phyloP scores from a whole-genome alignment of 2,888 invertebrate species.

The Polyploca ridens region DNA sequence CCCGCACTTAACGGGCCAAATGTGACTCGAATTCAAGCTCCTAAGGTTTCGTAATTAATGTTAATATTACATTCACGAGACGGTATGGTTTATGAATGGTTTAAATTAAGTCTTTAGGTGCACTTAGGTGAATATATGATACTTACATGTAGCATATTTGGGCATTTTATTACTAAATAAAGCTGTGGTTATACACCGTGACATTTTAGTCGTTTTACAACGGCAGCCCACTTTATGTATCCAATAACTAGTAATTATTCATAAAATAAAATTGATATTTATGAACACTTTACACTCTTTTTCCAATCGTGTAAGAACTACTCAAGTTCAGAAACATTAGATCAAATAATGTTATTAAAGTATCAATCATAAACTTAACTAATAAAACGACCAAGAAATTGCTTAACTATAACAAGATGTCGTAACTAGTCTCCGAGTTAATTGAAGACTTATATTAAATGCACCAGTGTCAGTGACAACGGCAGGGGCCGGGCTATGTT shows the following conservation, averaged over 20 bases:
- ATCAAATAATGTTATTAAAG: too few species aligned
- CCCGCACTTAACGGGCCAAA: background rate
- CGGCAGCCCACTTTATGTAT: too few species aligned
- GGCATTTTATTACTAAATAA: too few species aligned
- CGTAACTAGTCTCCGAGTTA: background rate
- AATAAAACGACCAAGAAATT: background rate
- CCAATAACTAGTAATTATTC: too few species aligned
- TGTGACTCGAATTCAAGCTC: background rate
- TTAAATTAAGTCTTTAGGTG: background rate
- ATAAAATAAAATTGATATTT: too few species aligned
- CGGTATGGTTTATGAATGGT: background rate
- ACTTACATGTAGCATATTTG: too few species aligned
- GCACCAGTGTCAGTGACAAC: background rate
- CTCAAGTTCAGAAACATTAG: too few species aligned
- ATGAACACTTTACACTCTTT: too few species aligned
- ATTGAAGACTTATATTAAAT: background rate
- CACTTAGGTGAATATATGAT: too few species aligned
- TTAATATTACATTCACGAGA: slow-evolving; percentile 2
- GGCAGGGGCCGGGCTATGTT: background rate
- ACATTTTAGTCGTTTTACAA: too few species aligned
- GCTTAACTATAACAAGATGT: background rate
- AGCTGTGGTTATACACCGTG: too few species aligned
- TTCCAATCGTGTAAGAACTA: too few species aligned
- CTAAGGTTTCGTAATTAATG: background rate
- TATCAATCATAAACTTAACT: background rate